These are phyloP conservation scores for Halichoeres trimaculatus DNA, from an alignment of 2,113 vertebrate species.

Conservation along the genomic window DNA sequence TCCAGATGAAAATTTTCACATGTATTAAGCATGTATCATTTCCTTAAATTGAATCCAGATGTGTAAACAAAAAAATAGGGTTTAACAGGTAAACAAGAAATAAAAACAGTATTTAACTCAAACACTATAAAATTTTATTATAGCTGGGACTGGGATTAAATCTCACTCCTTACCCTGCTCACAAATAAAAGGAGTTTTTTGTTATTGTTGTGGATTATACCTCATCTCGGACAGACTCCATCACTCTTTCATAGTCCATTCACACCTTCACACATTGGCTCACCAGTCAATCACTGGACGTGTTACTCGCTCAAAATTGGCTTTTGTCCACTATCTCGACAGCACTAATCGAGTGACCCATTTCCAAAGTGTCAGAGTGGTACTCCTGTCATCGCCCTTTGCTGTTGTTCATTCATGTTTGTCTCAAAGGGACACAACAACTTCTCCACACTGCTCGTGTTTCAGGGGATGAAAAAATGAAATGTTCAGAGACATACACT, in stretches of 20 bases:
- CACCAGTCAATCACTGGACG: slow-evolving; percentile 26
- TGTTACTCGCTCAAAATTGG: slow-evolving; percentile 9
- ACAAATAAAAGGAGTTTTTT: no score
- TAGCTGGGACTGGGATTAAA: background rate
- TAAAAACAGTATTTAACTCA: no score
- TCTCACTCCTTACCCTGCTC: no score
- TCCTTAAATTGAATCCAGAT: no score
- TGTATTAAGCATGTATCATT: no score
- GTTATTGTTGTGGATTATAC: no score
- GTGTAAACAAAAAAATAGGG: no score
- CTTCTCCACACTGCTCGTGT: background rate
- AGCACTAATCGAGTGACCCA: background rate
- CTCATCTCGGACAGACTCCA: background rate
- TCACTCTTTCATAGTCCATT: background rate
- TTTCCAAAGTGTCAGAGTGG: slow-evolving; percentile 6
- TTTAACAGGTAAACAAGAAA: no score
- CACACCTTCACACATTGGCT: slow-evolving; percentile 21
- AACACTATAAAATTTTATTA: background rate
- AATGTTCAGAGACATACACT: background rate
- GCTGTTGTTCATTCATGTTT: background rate
- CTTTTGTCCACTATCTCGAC: slow-evolving; percentile 1
- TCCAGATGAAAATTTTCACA: no score
- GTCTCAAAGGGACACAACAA: background rate
- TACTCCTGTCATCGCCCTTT: background rate
- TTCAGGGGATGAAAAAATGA: background rate